Evolutionary conservation across 2,113 vertebrate species (phyloP), one percentile per base, ranked within the genome.

Genomic region (Corynorhinus townsendii): DNA sequence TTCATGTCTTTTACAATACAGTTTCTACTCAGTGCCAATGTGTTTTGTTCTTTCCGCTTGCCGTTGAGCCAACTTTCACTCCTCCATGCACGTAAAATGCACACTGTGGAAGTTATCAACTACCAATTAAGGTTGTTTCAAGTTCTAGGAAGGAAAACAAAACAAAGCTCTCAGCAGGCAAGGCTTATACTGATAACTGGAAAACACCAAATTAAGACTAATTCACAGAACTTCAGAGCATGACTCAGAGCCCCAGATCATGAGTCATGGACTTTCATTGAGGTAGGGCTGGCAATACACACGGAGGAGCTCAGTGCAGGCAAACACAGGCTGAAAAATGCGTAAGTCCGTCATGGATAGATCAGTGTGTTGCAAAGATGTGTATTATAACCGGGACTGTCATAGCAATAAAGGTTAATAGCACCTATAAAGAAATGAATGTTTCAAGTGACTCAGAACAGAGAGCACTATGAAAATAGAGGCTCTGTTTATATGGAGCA

Each of bases 141-240:
- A 97, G 92, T 89, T 54, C 81, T 94, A 95, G 96, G 89, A 91
- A 97, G 97, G 96, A 97, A 97, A 91, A 91, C 72, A 93, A 86
- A 96, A 97, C 97, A 97, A 97, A 97, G 96, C 83, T 94, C 75
- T 95, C 91, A 92, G 97, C 92, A 97, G 89, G 89, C 95, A 93
- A 89, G 71, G n/a, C 52, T 93, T 62, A 4, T 62, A 40, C 91
- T 96, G 96, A 97, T 97, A 96, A 92, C 45, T 91, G 91, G 30
- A 96, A 92, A 96, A 28, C 62, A 93, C 96, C 84, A 96, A 95
- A 96, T 97, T 95, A 96, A 97, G 95, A 90, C 86, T 91, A 97
- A 97, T 96, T 97, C 95, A 96, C 89, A 40, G 54, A 95, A 96
- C 52, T 93, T 86, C 71, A 83, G 91, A 35, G 28, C 15, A 33